Conservation (phyloP, 2,888 invertebrate genomes). For the Cheilosia pagana region DNA sequence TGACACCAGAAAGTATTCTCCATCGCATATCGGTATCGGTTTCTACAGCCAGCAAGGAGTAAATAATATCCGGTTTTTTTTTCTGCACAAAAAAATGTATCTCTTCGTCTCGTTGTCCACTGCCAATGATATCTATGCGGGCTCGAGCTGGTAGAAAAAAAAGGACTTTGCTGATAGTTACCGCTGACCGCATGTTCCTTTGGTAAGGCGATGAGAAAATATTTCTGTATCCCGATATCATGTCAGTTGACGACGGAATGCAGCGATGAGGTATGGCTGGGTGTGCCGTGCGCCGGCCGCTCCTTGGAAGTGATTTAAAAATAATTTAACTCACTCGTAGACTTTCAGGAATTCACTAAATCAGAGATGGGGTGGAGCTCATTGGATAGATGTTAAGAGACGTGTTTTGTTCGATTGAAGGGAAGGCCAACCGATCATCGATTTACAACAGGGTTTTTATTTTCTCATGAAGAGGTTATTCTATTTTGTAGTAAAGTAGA, state of each 20-base stretch:
- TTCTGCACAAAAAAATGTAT: conserved; percentile 10
- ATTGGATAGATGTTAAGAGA: no score
- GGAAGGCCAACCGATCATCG: no score
- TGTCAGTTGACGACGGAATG: conserved; percentile 17
- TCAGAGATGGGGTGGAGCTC: conserved; percentile 44
- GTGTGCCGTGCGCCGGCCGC: background rate
- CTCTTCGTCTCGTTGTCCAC: background rate
- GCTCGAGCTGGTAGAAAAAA: background rate
- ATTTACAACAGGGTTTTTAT: no score
- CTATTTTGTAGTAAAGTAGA: no score
- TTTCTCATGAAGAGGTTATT: no score
- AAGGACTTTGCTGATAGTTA: background rate
- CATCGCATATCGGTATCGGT: conserved; percentile 22
- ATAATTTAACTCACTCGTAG: conserved; percentile 49
- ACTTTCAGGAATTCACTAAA: conserved; percentile 50
- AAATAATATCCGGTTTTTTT: conserved; percentile 37
- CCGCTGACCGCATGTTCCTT: conserved; percentile 16
- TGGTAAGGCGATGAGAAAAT: conserved; percentile 3
- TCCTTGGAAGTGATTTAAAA: conserved; percentile 47
- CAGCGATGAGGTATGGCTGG: conserved; percentile 34
- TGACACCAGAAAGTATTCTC: conserved; percentile 58
- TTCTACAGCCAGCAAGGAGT: conserved; percentile 6
- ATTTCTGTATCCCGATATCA: conserved; percentile 40
- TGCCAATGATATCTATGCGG: conserved; percentile 42
- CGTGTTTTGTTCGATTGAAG: no score